Evolutionary conservation across 2,888 invertebrate species (phyloP).

Genomic region (Leucophenga maculata): DNA sequence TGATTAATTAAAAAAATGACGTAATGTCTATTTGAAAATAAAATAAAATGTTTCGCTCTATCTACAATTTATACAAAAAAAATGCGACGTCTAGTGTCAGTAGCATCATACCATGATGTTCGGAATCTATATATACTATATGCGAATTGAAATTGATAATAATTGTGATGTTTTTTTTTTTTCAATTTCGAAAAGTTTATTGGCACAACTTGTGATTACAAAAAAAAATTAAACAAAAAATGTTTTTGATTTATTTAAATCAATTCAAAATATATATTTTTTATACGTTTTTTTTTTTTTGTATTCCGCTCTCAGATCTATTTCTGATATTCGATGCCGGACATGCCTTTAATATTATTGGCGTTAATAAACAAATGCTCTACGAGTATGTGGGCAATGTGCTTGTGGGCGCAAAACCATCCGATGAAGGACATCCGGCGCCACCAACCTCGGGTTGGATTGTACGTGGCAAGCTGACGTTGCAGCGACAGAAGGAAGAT

Average conservation of each 20-base stretch:
- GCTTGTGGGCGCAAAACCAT: slow-evolving; percentile 70
- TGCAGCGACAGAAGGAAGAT: slow-evolving; percentile 66
- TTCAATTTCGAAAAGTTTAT: slow-evolving; percentile 39
- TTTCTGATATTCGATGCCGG: slow-evolving; percentile 62
- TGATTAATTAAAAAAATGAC: slow-evolving; percentile 49
- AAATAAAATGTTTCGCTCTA: not conserved
- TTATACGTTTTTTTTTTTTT: slow-evolving; percentile 28
- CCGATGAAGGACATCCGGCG: slow-evolving; percentile 68
- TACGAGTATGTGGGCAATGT: slow-evolving; percentile 72
- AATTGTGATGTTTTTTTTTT: slow-evolving; percentile 47
- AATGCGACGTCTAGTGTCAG: slow-evolving; percentile 1
- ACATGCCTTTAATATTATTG: slow-evolving; percentile 69
- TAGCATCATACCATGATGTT: not conserved
- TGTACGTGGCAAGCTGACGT: slow-evolving; percentile 69
- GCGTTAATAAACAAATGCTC: slow-evolving; percentile 71
- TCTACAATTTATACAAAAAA: not conserved
- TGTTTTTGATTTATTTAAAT: slow-evolving; percentile 14
- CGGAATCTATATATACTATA: slow-evolving; percentile 27
- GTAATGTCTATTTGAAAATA: slow-evolving; percentile 52
- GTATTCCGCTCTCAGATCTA: slow-evolving; percentile 47
- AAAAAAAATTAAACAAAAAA: slow-evolving; percentile 18
- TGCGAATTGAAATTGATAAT: slow-evolving; percentile 54
- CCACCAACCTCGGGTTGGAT: slow-evolving; percentile 71
- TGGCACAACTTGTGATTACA: slow-evolving; percentile 40
- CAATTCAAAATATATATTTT: slow-evolving; percentile 23